These are phyloP conservation scores for Acanthopagrus latus DNA, from an alignment of 2,797 vertebrate species.

Conservation along the genomic window DNA sequence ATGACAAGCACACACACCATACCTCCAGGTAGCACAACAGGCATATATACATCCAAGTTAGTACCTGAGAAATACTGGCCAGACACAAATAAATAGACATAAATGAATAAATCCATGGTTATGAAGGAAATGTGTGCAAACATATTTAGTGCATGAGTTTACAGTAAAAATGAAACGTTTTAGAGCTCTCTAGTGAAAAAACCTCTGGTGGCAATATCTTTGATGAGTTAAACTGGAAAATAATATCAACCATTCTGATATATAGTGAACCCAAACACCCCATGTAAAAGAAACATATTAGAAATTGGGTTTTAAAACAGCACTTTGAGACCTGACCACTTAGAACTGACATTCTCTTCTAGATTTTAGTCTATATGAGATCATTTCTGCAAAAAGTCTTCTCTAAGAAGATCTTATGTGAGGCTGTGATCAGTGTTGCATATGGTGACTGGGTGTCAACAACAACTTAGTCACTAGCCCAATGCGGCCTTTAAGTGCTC, in stretches of 20 bases:
- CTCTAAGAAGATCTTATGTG: constrained; percentile 8
- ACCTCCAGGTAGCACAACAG: background rate
- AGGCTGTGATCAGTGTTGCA: constrained; percentile 17
- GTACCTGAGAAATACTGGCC: background rate
- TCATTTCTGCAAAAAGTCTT: background rate
- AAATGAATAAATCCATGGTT: too few species aligned
- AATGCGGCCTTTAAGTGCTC: constrained; percentile 33
- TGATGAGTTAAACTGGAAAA: background rate
- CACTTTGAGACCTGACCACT: background rate
- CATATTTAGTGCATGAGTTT: background rate
- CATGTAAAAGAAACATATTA: background rate
- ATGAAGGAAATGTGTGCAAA: background rate
- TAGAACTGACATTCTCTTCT: background rate
- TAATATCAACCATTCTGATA: background rate
- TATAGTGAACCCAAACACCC: background rate
- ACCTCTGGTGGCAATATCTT: background rate
- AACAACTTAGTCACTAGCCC: constrained; percentile 33
- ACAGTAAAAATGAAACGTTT: background rate
- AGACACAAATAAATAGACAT: background rate
- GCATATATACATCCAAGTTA: background rate
- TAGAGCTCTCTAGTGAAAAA: background rate
- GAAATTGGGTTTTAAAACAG: background rate
- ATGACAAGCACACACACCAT: background rate
- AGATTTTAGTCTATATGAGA: constrained; percentile 3
- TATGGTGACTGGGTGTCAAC: constrained; percentile 37